A percentile compares a stretch with the other conserved stretches of the same genome.
These are phyloP conservation scores for Zygogramma bicolorata DNA, from an alignment of 2,888 invertebrate species.

Conservation along the genomic window DNA sequence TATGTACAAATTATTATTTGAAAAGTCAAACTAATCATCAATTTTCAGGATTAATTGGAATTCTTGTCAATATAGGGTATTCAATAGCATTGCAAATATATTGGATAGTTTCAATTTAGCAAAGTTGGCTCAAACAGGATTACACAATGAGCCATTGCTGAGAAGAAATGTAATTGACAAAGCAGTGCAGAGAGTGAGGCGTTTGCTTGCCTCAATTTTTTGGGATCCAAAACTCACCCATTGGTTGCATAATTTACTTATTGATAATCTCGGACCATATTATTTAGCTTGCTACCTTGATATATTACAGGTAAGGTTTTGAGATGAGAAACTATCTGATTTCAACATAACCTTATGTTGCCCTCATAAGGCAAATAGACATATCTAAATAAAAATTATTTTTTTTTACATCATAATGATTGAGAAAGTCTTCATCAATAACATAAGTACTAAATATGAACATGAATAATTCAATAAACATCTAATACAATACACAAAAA, in stretches of 20 bases:
- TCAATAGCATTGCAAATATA: slow-evolving; percentile 74
- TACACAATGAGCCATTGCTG: slow-evolving; percentile 76
- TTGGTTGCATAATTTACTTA: slow-evolving; percentile 81
- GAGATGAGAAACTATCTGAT: not conserved
- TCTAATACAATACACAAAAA: too few relatives aligned
- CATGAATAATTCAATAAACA: too few relatives aligned
- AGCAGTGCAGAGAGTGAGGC: slow-evolving; percentile 75
- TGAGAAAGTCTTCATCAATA: too few relatives aligned
- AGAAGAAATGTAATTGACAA: slow-evolving; percentile 79
- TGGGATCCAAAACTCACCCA: slow-evolving; percentile 82
- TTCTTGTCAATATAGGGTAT: slow-evolving; percentile 74
- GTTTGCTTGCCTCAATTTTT: slow-evolving; percentile 76
- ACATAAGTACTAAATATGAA: too few relatives aligned
- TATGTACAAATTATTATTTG: slow-evolving; percentile 55
- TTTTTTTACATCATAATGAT: too few relatives aligned
- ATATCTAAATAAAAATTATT: too few relatives aligned
- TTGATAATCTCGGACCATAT: slow-evolving; percentile 75
- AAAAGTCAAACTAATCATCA: not conserved
- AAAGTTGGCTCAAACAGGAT: slow-evolving; percentile 73
- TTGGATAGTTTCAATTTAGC: slow-evolving; percentile 76
- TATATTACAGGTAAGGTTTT: slow-evolving; percentile 74
- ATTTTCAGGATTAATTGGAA: slow-evolving; percentile 73
- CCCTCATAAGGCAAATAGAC: too few relatives aligned
- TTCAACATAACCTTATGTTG: too few relatives aligned
- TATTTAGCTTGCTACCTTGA: slow-evolving; percentile 82